Percentiles rank a stretch among this genome's conserved stretches.
phyloP scores from a whole-genome alignment of 2,888 invertebrate species.

The Luperina testacea region DNA sequence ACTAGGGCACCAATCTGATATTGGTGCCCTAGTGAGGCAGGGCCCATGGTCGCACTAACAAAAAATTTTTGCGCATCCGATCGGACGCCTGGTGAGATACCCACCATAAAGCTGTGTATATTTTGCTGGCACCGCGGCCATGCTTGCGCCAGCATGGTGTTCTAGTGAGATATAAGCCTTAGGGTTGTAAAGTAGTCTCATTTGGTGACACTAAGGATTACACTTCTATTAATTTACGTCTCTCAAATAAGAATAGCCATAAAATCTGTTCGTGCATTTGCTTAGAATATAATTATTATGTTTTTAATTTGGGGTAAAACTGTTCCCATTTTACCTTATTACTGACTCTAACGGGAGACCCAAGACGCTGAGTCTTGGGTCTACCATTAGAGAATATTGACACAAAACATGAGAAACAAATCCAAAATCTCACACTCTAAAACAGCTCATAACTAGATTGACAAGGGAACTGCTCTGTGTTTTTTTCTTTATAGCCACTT shows the following conservation, averaged over 20 bases:
- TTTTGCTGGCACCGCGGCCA: not conserved
- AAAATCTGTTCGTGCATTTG: not conserved
- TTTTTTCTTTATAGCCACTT: constrained; percentile 54
- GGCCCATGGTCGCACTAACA: not conserved
- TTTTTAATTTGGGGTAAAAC: too few relatives aligned
- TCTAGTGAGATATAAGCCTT: not conserved
- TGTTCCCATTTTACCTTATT: not conserved
- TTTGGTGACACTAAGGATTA: not conserved
- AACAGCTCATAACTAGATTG: not conserved
- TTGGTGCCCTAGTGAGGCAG: too few relatives aligned
- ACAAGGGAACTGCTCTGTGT: constrained; percentile 3
- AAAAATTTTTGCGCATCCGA: not conserved
- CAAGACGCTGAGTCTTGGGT: not conserved
- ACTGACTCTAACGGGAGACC: not conserved
- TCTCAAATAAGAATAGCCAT: not conserved
- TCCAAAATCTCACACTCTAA: constrained; percentile 13
- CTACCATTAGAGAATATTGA: not conserved
- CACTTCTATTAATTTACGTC: not conserved
- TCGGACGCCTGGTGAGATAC: not conserved
- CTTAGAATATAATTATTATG: not conserved
- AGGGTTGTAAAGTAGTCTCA: not conserved
- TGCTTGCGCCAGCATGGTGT: not conserved
- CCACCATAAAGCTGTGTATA: not conserved
- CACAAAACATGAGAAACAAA: not conserved
- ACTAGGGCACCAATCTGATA: not conserved